Percentiles rank a stretch among this genome's conserved stretches.
phyloP scores from a whole-genome alignment of 2,888 invertebrate species.

The Eupithecia inturbata region DNA sequence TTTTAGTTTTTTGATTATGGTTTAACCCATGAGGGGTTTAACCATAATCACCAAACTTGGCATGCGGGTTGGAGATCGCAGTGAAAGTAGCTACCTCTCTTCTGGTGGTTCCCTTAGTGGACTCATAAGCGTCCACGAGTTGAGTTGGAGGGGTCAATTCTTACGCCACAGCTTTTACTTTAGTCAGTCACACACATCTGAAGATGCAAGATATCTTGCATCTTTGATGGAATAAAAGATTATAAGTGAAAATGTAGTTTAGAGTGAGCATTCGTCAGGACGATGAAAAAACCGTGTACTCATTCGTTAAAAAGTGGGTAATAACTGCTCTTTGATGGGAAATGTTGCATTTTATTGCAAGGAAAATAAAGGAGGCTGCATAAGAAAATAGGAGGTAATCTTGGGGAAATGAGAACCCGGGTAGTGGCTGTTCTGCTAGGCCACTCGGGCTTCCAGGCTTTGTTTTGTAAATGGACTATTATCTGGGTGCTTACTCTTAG shows the following conservation, averaged over 20 bases:
- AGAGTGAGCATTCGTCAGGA: neutral
- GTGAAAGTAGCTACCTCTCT: no score
- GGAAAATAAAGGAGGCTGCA: conserved; percentile 34
- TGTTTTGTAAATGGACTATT: conserved; percentile 8
- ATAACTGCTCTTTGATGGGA: conserved; percentile 35
- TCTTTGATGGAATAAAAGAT: neutral
- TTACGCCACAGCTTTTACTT: no score
- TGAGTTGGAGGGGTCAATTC: no score
- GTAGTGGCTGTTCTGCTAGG: neutral
- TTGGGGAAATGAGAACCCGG: conserved; percentile 20
- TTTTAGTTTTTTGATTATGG: no score
- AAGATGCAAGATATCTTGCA: neutral
- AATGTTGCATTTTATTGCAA: conserved; percentile 39
- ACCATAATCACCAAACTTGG: no score
- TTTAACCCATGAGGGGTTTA: no score
- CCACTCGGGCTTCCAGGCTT: conserved; percentile 4
- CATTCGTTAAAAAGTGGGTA: conserved; percentile 26
- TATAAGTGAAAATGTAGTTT: neutral
- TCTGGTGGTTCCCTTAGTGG: no score
- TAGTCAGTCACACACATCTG: no score
- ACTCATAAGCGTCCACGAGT: no score
- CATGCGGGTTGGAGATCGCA: no score
- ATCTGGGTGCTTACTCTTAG: neutral
- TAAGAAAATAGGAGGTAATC: conserved; percentile 28
- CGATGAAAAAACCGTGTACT: neutral